These are phyloP conservation scores for Eristalinus sepulchralis DNA, from an alignment of 2,888 invertebrate genomes.

Conservation along the genomic window DNA sequence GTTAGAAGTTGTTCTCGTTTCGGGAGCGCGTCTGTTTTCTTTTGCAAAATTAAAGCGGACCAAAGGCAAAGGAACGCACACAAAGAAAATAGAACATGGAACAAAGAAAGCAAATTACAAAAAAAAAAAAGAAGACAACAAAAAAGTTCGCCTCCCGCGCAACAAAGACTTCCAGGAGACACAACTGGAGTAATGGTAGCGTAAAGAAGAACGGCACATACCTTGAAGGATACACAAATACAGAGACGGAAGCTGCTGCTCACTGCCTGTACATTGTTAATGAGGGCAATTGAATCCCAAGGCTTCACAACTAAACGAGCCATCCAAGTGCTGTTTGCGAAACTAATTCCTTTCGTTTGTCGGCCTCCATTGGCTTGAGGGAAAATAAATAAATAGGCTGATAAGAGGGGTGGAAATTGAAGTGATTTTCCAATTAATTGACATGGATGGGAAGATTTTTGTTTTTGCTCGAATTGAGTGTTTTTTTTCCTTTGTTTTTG, in stretches of 20 bases:
- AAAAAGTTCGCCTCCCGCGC: not conserved
- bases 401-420: not conserved
- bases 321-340: not conserved
- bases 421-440: constrained; percentile 4
- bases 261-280: constrained; percentile 45
- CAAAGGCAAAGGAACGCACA: constrained; percentile 7
- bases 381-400: constrained; percentile 6
- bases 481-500: too few species aligned
- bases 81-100: constrained; percentile 24
- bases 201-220: not conserved
- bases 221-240: not conserved
- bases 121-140: too few species aligned
- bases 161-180: not conserved
- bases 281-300: constrained; percentile 39
- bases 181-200: not conserved
- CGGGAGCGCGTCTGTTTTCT: not conserved
- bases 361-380: not conserved
- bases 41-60: constrained; percentile 17
- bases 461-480: not conserved
- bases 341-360: constrained; percentile 4
- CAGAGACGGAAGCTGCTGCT: not conserved
- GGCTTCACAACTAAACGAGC: constrained; percentile 7
- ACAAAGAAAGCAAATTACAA: constrained; percentile 47
- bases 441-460: not conserved
- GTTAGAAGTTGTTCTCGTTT: not conserved